A percentile compares a stretch with the other conserved stretches of the same genome.
These are phyloP conservation scores for Paracentrotus lividus DNA, from an alignment of 53 echinoderm and acorn worm genomes.

Conservation along the genomic window DNA sequence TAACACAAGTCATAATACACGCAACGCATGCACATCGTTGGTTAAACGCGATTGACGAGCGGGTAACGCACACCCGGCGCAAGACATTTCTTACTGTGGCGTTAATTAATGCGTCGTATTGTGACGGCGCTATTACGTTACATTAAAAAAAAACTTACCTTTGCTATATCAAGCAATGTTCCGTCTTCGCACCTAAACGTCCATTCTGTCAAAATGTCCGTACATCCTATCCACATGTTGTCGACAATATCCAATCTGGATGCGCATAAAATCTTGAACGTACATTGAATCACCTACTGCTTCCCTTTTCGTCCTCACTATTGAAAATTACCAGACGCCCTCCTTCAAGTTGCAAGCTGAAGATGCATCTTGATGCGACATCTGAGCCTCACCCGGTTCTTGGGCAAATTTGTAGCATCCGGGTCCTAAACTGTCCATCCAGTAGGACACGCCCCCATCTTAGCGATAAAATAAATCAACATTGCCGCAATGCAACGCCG, in stretches of 20 bases:
- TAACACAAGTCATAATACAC: no score
- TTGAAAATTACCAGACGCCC: not conserved
- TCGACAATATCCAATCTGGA: not conserved
- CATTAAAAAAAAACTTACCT: no score
- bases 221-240: not conserved
- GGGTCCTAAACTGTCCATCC: constrained; percentile 1
- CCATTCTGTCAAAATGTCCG: no score
- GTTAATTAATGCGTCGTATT: no score
- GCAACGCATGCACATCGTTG: no score
- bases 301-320: not conserved
- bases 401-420: not conserved
- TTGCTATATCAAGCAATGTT: no score
- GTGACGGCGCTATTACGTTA: no score
- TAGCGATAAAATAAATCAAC: not conserved
- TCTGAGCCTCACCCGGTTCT: not conserved
- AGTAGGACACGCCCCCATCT: constrained; percentile 15
- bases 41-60: no score
- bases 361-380: not conserved
- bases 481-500: no score
- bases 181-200: no score
- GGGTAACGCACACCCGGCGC: no score
- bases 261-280: not conserved
- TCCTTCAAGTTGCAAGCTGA: not conserved
- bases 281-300: not conserved
- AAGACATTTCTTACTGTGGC: no score